Conservation (phyloP, 2,797 vertebrate species). For the Brotogeris chrysoptera region DNA sequence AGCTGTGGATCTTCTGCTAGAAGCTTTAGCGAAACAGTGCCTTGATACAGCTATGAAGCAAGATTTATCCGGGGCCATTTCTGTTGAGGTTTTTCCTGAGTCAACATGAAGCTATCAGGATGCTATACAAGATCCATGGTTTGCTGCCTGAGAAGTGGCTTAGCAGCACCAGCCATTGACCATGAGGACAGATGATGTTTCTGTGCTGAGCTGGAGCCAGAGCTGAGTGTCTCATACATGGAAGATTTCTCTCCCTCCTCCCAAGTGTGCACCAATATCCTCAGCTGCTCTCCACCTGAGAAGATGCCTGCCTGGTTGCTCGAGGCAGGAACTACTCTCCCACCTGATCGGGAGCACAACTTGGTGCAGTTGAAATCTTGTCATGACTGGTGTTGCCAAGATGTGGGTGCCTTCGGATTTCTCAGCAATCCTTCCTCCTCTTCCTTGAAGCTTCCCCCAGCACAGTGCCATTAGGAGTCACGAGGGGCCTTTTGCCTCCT, state of each 20-base stretch:
- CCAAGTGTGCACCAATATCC: background rate
- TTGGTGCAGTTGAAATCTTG: background rate
- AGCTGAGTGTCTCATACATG: background rate
- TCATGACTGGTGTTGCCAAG: background rate
- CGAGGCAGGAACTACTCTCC: background rate
- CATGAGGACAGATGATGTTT: conserved; percentile 1
- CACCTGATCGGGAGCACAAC: background rate
- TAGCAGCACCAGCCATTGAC: background rate
- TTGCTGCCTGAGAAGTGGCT: conserved; percentile 1
- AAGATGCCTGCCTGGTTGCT: background rate
- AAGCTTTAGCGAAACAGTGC: conserved; percentile 10
- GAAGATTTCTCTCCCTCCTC: background rate
- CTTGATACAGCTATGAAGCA: background rate
- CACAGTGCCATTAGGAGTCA: background rate
- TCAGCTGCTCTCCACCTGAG: background rate
- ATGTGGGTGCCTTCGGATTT: conserved; percentile 4
- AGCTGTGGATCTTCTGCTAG: conserved; percentile 8
- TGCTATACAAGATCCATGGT: background rate
- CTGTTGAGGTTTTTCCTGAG: background rate
- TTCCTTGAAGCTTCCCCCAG: background rate
- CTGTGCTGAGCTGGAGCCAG: background rate
- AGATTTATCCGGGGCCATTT: background rate
- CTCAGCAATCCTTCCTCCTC: background rate
- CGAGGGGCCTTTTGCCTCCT: background rate
- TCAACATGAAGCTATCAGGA: background rate